These are phyloP conservation scores for Sapayoa aenigma DNA, from an alignment of 2,113 vertebrate species.

Conservation along the genomic window DNA sequence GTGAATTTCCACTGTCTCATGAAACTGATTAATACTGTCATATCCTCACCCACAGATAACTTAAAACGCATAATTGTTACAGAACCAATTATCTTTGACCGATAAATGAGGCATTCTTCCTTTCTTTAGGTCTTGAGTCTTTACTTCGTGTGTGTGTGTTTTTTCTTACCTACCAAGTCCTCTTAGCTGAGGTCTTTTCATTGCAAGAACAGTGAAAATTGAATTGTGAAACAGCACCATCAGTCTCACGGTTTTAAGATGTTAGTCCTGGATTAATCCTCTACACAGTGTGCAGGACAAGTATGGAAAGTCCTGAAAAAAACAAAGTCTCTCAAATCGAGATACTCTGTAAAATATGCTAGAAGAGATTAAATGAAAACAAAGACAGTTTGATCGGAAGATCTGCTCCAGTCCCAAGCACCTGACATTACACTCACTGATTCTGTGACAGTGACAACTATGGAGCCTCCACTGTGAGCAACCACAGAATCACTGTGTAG, in stretches of 20 bases:
- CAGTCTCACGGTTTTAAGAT: neutral
- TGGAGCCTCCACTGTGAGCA: neutral
- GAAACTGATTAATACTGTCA: slow-evolving; percentile 39
- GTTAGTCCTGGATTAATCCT: neutral
- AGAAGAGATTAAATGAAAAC: neutral
- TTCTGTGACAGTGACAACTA: neutral
- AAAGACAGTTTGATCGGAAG: fast-evolving
- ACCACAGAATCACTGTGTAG: neutral
- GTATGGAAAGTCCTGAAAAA: neutral
- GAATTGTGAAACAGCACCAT: neutral
- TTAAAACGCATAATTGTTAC: fast-evolving
- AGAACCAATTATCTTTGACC: slow-evolving; percentile 16
- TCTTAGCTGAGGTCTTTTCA: neutral
- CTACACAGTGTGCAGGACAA: neutral
- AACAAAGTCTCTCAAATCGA: neutral
- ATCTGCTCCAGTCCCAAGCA: neutral
- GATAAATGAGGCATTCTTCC: neutral
- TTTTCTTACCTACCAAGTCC: neutral
- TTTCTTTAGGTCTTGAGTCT: neutral
- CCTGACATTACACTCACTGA: too few relatives aligned
- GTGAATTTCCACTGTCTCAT: slow-evolving; percentile 12
- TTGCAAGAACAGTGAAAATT: neutral
- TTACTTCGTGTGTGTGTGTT: neutral
- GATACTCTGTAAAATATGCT: neutral
- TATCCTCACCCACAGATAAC: neutral